Evolutionary conservation across 2,888 invertebrate genomes (phyloP), one percentile per base, ranked within the genome.

Genomic region (Mallateleia sp.): DNA sequence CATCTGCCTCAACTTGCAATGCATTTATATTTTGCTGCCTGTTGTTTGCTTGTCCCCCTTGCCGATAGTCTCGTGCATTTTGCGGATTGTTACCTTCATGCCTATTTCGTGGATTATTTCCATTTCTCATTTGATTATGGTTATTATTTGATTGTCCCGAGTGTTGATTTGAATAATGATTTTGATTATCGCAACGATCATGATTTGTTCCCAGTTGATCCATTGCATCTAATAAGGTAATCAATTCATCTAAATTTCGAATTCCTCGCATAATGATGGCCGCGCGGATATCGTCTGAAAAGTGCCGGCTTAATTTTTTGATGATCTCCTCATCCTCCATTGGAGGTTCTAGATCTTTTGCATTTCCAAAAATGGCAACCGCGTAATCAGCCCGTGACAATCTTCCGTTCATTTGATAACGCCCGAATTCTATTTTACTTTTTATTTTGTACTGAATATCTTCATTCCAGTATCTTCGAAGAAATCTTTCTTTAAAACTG

Each of bases 401-500:
- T 25, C 32, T 15, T 1, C 69, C 54, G n/a, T 69, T 54, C 0
- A 2, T n/a, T 42, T 54, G 69, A 7, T 69, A 54, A 0, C n/a
- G n/a, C 1, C 69, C 69, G n/a, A 72, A 72, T 32, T 72, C 72
- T 0, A 72, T 24, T 8, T 25, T 72, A 11, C 45, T 54, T 15
- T 34, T 54, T 3, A 71, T 24, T 25, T 42, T 71, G 22, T 71
- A 28, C 20, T 72, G 72, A 14, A 45, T 45, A 6, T 72, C 72
- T 25, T 72, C 58, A 32, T 38, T 72, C 72, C 72, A 72, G 18
- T 58, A 58, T 22, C 58, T 42, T 9, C 18, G 18, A 3, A 58
- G 32, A 15, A 69, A 54, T 7, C 14, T 38, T 22, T 54, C 11
- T n/a, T 54, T 32, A 20, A 69, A 69, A 11, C 9, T n/a, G 1